Percentiles rank a stretch among this genome's conserved stretches.
phyloP scores from a whole-genome alignment of 2,888 invertebrate species.

The Schrankia costaestrigalis region DNA sequence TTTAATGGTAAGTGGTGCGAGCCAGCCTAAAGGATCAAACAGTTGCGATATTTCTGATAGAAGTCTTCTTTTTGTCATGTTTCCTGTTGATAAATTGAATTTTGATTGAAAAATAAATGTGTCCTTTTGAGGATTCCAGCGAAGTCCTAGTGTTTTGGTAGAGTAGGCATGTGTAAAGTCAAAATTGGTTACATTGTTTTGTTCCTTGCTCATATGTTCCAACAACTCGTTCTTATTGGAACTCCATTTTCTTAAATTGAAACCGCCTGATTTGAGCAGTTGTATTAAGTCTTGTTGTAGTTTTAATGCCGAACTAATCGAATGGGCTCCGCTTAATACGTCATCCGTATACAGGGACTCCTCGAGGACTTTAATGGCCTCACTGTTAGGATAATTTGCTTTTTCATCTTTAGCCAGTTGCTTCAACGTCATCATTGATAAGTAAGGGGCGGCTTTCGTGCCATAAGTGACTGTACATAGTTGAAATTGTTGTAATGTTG shows the following conservation, averaged over 20 bases:
- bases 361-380: constrained; percentile 1
- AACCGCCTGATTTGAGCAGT: too few relatives aligned
- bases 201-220: neutral
- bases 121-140: constrained; percentile 6
- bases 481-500: neutral
- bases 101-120: constrained; percentile 1
- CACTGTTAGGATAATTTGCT: neutral
- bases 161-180: constrained; percentile 5
- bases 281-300: too few relatives aligned
- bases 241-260: constrained; percentile 6
- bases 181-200: neutral
- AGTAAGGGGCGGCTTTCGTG: neutral
- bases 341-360: constrained; percentile 3
- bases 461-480: constrained; percentile 4
- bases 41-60: constrained; percentile 3
- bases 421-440: too few relatives aligned
- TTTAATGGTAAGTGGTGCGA: neutral
- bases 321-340: neutral
- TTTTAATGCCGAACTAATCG: neutral
- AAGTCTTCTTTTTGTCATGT: neutral
- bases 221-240: constrained; percentile 1
- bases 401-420: neutral
- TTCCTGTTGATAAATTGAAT: too few relatives aligned
- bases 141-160: constrained; percentile 3
- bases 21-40: constrained; percentile 6